These are phyloP conservation scores for Sminthopsis crassicaudata DNA, from an alignment of 2,113 vertebrate species.

Conservation along the genomic window DNA sequence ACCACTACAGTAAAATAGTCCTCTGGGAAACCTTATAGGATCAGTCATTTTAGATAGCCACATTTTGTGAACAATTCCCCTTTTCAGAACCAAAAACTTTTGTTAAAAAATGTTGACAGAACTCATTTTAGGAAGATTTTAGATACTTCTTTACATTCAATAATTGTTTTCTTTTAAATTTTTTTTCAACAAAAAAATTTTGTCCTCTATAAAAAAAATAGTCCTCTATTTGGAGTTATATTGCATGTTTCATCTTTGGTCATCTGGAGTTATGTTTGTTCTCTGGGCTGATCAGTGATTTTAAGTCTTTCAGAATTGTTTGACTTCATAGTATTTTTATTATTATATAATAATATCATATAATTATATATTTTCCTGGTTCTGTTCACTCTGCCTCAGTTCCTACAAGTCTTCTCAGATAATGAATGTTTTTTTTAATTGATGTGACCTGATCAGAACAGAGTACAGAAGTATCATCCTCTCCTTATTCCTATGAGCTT, in stretches of 20 bases:
- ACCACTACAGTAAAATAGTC: slow-evolving; percentile 5
- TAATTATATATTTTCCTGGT: background rate
- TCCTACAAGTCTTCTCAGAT: background rate
- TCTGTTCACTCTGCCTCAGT: background rate
- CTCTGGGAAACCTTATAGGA: background rate
- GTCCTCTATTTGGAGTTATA: background rate
- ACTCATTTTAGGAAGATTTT: background rate
- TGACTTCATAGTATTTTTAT: background rate
- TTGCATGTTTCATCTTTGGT: background rate
- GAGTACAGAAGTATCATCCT: background rate
- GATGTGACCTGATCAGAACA: background rate
- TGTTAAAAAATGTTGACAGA: background rate
- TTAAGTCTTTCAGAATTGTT: background rate
- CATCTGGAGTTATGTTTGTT: background rate
- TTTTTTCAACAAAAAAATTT: background rate
- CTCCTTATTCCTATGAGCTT: no score
- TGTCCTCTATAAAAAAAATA: no score
- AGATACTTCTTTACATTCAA: background rate
- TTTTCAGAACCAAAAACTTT: background rate
- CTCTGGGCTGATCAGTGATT: background rate
- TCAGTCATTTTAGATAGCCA: slow-evolving; percentile 9
- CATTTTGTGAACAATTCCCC: background rate
- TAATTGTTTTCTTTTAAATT: background rate
- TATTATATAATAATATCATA: no score
- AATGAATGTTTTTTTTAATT: background rate